Percentiles rank a stretch among this genome's conserved stretches.
phyloP scores from a whole-genome alignment of 2,797 vertebrate genomes.

The Adrianichthys oophorus region DNA sequence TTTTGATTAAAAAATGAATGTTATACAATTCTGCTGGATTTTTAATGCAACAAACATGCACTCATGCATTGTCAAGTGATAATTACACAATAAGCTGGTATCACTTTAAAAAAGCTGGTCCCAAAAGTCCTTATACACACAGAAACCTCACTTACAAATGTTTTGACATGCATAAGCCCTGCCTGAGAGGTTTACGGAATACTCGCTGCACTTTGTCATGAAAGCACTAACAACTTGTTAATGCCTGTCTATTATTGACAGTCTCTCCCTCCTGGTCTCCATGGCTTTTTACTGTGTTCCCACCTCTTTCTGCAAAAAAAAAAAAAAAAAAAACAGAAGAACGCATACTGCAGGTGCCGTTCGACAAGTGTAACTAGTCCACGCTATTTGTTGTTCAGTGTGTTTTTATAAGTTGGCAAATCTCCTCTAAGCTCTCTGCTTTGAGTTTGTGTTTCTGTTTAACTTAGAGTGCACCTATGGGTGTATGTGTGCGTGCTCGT shows the following conservation, averaged over 20 bases:
- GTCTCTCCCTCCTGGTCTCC: slow-evolving; percentile 14
- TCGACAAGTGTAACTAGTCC: slow-evolving; percentile 68
- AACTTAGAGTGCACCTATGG: slow-evolving; percentile 31
- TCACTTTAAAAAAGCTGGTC: slow-evolving; percentile 8
- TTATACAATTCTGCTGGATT: not conserved
- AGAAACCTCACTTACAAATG: slow-evolving; percentile 31
- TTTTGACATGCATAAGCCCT: slow-evolving; percentile 49
- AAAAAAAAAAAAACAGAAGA: slow-evolving; percentile 17
- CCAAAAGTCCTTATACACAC: slow-evolving; percentile 2
- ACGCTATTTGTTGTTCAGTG: slow-evolving; percentile 49
- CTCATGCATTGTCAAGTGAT: not conserved
- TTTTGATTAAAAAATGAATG: not conserved
- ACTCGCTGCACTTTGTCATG: slow-evolving; percentile 24
- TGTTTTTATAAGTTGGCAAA: slow-evolving; percentile 73
- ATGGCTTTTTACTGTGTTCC: slow-evolving; percentile 3
- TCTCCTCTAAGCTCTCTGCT: slow-evolving; percentile 57
- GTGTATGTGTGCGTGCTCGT: slow-evolving; percentile 36
- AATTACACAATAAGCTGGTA: not conserved
- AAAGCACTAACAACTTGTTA: slow-evolving; percentile 44
- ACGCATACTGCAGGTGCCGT: slow-evolving; percentile 62
- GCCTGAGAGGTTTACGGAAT: slow-evolving; percentile 26
- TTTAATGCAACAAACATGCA: not conserved
- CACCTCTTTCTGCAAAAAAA: slow-evolving; percentile 25
- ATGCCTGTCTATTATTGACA: slow-evolving; percentile 53
- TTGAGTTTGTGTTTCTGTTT: slow-evolving; percentile 37